phyloP scores from a whole-genome alignment of 1,140 invertebrate genomes.

The Tetranychus cinnabarinus region DNA sequence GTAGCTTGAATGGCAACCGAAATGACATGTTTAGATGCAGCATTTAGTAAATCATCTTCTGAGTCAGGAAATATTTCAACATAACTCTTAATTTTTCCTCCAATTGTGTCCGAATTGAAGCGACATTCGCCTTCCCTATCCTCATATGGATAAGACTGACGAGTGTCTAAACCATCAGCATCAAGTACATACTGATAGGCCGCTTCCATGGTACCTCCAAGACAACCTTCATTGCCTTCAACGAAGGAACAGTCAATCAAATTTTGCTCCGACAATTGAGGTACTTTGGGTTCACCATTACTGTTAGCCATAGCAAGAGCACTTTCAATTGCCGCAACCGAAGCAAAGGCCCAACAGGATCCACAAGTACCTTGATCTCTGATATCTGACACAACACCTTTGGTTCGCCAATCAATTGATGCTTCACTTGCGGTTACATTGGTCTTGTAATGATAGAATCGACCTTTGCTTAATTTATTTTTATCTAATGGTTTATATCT shows the following conservation, averaged over 20 bases:
- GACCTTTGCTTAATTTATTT: too few relatives aligned
- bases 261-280: slow-evolving; percentile 14
- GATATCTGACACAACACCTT: slow-evolving; percentile 46
- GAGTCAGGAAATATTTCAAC: slow-evolving; percentile 43
- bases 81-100: slow-evolving; percentile 59
- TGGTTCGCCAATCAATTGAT: slow-evolving; percentile 56
- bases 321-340: slow-evolving; percentile 13
- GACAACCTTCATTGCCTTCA: slow-evolving; percentile 24
- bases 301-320: slow-evolving; percentile 7
- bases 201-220: slow-evolving; percentile 22
- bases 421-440: too few relatives aligned
- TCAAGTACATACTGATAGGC: slow-evolving; percentile 60
- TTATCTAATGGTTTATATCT: too few relatives aligned
- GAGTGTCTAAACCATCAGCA: slow-evolving; percentile 74
- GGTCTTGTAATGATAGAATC: too few relatives aligned
- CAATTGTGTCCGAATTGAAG: slow-evolving; percentile 41
- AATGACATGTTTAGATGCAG: slow-evolving; percentile 63
- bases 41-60: slow-evolving; percentile 41
- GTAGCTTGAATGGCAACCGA: slow-evolving; percentile 68
- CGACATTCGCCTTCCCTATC: slow-evolving; percentile 30
- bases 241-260: slow-evolving; percentile 14
- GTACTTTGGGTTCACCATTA: slow-evolving; percentile 8
- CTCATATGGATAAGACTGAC: slow-evolving; percentile 70
- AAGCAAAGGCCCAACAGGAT: slow-evolving; percentile 21
- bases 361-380: slow-evolving; percentile 39